Evolutionary conservation across 2,113 vertebrate genomes (phyloP).

Genomic region (Neolamprologus falcicula): DNA sequence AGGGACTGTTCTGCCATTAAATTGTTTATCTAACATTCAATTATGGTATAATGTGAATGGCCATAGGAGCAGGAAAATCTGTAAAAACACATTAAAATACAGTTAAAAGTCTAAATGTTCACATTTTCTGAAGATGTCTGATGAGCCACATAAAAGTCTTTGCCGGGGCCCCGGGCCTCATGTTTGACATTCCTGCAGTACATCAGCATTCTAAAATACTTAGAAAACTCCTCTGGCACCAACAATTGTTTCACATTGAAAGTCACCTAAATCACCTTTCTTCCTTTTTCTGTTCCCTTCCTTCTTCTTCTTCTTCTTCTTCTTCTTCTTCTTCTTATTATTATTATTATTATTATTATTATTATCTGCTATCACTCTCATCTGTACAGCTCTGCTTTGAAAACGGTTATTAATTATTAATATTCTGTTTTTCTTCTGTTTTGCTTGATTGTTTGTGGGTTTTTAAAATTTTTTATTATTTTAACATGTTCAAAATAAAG

Average conservation of each 20-base stretch:
- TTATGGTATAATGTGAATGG: neutral
- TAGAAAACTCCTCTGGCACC: neutral
- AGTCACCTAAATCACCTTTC: neutral
- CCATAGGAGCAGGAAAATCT: neutral
- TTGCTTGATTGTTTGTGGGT: neutral
- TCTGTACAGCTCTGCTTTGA: neutral
- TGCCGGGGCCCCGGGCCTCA: neutral
- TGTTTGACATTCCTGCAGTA: neutral
- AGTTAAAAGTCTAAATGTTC: neutral
- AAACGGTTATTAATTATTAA: neutral
- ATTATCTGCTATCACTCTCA: neutral
- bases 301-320: neutral
- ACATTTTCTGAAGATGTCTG: neutral
- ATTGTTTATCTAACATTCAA: neutral
- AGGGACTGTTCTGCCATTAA: neutral
- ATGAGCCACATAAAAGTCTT: neutral
- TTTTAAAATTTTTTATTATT: accelerated
- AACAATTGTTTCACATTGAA: neutral
- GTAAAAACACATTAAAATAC: neutral
- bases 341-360: neutral
- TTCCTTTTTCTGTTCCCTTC: neutral
- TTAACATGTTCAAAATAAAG: neutral
- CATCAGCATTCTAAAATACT: neutral
- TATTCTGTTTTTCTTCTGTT: neutral
- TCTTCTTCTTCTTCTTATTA: accelerated